phyloP scores from a whole-genome alignment of 2,888 invertebrate genomes.

The Drosophila leonis region DNA sequence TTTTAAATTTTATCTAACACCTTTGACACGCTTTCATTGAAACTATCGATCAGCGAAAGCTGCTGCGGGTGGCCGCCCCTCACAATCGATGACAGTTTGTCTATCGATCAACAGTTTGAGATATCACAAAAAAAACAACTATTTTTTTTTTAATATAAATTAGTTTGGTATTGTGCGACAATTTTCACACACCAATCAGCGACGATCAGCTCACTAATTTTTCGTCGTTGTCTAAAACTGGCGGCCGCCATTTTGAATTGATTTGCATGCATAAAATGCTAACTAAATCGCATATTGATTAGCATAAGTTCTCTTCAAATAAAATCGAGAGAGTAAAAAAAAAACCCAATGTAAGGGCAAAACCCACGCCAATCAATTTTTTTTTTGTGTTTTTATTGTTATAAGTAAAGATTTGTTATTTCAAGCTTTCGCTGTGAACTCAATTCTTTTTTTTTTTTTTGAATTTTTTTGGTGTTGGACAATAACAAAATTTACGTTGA shows the following conservation, averaged over 20 bases:
- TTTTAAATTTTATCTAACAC: slow-evolving; percentile 33
- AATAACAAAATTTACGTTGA: slow-evolving; percentile 61
- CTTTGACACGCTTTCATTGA: slow-evolving; percentile 48
- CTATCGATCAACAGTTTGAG: slow-evolving; percentile 63
- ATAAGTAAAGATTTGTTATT: slow-evolving; percentile 25
- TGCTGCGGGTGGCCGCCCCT: slow-evolving; percentile 42
- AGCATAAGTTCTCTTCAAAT: slow-evolving; percentile 60
- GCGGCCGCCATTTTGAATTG: slow-evolving; percentile 71
- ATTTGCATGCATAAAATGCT: slow-evolving; percentile 69
- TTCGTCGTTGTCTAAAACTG: slow-evolving; percentile 48
- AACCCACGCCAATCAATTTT: slow-evolving; percentile 65
- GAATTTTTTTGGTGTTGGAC: slow-evolving; percentile 23
- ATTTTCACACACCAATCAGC: slow-evolving; percentile 80
- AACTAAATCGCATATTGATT: slow-evolving; percentile 69
- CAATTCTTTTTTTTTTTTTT: slow-evolving; percentile 29
- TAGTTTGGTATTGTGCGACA: slow-evolving; percentile 40
- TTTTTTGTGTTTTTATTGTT: slow-evolving; percentile 4
- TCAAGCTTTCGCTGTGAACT: slow-evolving; percentile 73
- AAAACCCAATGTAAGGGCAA: slow-evolving; percentile 63
- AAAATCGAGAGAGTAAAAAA: slow-evolving; percentile 13
- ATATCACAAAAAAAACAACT: slow-evolving; percentile 1
- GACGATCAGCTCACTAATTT: slow-evolving; percentile 58
- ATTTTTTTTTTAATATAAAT: slow-evolving; percentile 45
- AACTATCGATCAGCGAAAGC: slow-evolving; percentile 43
- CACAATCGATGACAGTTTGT: slow-evolving; percentile 45